Conservation (phyloP, 2,797 vertebrate genomes). For the Meda fulgida region DNA sequence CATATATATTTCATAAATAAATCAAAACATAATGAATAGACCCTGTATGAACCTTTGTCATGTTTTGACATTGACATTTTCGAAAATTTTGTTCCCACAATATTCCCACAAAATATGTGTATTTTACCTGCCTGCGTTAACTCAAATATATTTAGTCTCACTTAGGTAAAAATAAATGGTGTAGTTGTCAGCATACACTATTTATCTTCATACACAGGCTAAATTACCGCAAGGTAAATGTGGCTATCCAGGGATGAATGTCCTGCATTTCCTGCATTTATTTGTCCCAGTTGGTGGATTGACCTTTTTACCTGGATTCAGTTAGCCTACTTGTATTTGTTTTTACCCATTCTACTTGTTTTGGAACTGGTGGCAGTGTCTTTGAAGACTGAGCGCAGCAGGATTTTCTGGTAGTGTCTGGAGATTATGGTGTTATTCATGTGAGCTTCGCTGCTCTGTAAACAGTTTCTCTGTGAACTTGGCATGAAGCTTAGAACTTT, state of each 20-base stretch:
- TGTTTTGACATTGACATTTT: not conserved
- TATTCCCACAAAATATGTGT: too few species aligned
- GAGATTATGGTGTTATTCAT: slow-evolving; percentile 35
- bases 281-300: slow-evolving; percentile 18
- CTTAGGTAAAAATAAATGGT: not conserved
- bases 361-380: slow-evolving; percentile 17
- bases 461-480: slow-evolving; percentile 36
- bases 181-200: not conserved
- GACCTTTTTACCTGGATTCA: slow-evolving; percentile 31
- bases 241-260: slow-evolving; percentile 19
- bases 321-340: slow-evolving; percentile 44
- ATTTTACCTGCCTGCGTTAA: not conserved
- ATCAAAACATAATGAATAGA: not conserved
- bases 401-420: slow-evolving; percentile 36
- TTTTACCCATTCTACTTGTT: slow-evolving; percentile 26
- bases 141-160: not conserved
- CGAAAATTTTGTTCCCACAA: not conserved
- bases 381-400: slow-evolving; percentile 17
- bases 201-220: slow-evolving; percentile 25
- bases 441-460: slow-evolving; percentile 32
- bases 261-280: slow-evolving; percentile 33
- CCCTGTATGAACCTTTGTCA: too few species aligned
- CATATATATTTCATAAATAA: too few species aligned
- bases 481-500: slow-evolving; percentile 25
- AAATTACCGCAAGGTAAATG: not conserved